Conservation (phyloP, 1,140 invertebrate species). For the Liolophura sinensis region DNA sequence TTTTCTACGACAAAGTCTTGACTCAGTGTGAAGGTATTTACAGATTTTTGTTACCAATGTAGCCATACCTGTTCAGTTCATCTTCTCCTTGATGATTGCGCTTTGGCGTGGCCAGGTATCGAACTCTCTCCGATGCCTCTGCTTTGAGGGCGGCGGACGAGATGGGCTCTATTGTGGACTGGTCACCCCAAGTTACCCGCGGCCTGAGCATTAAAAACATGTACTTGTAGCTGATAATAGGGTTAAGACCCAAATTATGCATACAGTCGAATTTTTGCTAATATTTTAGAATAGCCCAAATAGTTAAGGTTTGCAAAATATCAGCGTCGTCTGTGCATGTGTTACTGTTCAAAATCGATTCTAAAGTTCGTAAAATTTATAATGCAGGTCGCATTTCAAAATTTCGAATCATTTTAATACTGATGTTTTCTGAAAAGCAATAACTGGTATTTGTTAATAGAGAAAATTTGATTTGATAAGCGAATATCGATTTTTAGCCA, state of each 20-base stretch:
- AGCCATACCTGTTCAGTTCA: slow-evolving; percentile 19
- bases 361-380: too few relatives aligned
- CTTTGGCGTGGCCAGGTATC: slow-evolving; percentile 32
- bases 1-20: not conserved
- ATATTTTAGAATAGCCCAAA: slow-evolving; percentile 1
- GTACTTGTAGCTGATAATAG: not conserved
- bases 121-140: slow-evolving; percentile 26
- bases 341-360: too few relatives aligned
- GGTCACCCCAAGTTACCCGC: slow-evolving; percentile 41
- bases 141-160: slow-evolving; percentile 17
- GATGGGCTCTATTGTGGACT: slow-evolving; percentile 38
- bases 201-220: slow-evolving; percentile 21
- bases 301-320: not conserved
- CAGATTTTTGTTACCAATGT: not conserved
- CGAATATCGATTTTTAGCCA: not conserved
- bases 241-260: not conserved
- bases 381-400: too few relatives aligned
- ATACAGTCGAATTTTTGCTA: not conserved
- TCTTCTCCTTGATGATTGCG: slow-evolving; percentile 29
- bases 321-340: too few relatives aligned
- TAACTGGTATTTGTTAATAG: not conserved
- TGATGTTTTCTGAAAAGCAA: too few relatives aligned
- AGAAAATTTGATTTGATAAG: not conserved
- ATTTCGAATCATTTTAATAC: too few relatives aligned
- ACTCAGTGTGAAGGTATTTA: not conserved